Evolutionary conservation across 2,797 vertebrate species (phyloP).

Genomic region (Mergus octosetaceus): DNA sequence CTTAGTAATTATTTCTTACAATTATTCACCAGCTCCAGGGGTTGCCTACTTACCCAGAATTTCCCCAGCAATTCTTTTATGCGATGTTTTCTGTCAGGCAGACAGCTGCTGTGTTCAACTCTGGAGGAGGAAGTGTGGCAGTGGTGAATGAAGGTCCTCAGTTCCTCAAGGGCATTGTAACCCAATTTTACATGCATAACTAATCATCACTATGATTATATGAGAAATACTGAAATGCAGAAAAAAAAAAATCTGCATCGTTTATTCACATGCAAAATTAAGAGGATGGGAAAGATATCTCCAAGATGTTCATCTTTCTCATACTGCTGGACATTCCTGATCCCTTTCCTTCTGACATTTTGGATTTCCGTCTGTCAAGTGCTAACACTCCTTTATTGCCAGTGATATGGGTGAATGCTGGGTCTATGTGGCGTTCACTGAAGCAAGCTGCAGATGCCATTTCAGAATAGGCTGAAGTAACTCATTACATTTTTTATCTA

Average conservation of each 20-base stretch:
- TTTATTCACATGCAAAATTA: not conserved
- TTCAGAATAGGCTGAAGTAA: not conserved
- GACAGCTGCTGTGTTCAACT: not conserved
- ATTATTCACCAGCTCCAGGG: not conserved
- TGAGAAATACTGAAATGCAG: not conserved
- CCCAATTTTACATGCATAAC: not conserved
- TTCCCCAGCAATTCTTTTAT: not conserved
- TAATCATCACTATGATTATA: not conserved
- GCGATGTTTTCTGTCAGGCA: not conserved
- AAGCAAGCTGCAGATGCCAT: not conserved
- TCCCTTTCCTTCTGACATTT: not conserved
- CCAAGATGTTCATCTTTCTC: not conserved
- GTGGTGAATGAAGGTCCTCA: not conserved
- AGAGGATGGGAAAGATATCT: not conserved
- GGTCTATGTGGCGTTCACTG: not conserved
- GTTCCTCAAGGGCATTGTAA: not conserved
- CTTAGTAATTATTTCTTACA: not conserved
- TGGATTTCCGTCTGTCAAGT: not conserved
- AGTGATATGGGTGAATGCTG: not conserved
- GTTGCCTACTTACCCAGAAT: not conserved
- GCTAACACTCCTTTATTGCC: not conserved
- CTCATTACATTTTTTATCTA: not conserved
- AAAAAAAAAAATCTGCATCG: not conserved
- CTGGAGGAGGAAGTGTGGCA: not conserved
- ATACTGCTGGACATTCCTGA: not conserved